Conservation (phyloP, 2,797 vertebrate genomes). For the Alca torda region DNA sequence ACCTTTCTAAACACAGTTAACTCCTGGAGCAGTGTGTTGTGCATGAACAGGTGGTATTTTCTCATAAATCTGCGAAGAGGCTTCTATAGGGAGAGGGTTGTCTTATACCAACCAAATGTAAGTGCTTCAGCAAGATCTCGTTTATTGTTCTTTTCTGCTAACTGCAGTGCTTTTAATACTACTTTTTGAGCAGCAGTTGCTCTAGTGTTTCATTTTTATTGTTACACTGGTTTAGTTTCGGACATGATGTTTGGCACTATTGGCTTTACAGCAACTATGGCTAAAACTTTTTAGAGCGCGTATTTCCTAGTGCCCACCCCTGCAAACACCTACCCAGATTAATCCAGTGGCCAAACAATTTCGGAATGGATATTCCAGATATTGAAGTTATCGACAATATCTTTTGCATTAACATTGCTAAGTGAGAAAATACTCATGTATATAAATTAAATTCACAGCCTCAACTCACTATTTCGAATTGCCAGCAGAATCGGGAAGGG, state of each 20-base stretch:
- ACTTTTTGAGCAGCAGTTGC: not conserved
- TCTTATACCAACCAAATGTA: not conserved
- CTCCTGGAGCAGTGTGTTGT: not conserved
- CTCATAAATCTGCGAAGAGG: not conserved
- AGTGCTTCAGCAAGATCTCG: not conserved
- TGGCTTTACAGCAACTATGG: not conserved
- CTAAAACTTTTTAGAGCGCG: not conserved
- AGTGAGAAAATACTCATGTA: not conserved
- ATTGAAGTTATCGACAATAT: not conserved
- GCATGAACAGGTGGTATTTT: not conserved
- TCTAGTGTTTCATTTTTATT: not conserved
- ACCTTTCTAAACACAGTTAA: not conserved
- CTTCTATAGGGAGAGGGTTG: not conserved
- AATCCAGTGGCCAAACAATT: not conserved
- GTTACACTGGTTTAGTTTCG: not conserved
- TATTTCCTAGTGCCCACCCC: not conserved
- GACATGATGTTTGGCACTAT: accelerated
- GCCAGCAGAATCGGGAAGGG: accelerated
- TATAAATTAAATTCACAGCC: not conserved
- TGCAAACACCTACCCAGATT: not conserved
- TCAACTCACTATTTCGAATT: not conserved
- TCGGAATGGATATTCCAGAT: not conserved
- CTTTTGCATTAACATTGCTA: not conserved
- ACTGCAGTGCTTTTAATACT: not conserved
- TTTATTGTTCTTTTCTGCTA: not conserved